Evolutionary conservation across 2,888 invertebrate genomes (phyloP).

Genomic region (Aporophyla nigra): DNA sequence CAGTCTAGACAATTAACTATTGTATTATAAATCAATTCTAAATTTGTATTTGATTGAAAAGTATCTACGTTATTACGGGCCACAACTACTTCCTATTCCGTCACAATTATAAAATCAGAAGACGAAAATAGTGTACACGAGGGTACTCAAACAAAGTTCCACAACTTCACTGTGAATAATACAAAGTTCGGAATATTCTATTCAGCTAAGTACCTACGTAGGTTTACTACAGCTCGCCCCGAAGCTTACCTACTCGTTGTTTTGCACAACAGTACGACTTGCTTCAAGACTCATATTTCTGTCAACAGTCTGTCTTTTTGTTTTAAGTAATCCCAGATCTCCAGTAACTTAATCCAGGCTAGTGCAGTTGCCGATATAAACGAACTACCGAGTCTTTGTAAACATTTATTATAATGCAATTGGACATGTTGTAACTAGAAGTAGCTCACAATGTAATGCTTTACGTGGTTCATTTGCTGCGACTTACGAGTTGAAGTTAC

Average conservation of each 20-base stretch:
- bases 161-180: conserved; percentile 52
- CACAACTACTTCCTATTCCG: not conserved
- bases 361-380: conserved; percentile 51
- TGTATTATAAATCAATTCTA: not conserved
- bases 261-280: conserved; percentile 47
- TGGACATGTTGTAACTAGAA: conserved; percentile 22
- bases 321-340: conserved; percentile 61
- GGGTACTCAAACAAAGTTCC: conserved; percentile 34
- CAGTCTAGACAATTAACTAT: no score
- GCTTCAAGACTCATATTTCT: conserved; percentile 67
- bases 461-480: conserved; percentile 6
- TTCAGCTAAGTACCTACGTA: conserved; percentile 28
- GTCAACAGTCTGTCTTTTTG: conserved; percentile 62
- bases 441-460: conserved; percentile 16
- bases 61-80: not conserved
- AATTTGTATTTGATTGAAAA: not conserved
- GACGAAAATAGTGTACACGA: conserved; percentile 36
- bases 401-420: conserved; percentile 50
- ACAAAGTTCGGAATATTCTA: conserved; percentile 54
- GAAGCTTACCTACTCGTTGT: conserved; percentile 51
- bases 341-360: conserved; percentile 72
- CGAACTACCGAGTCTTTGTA: conserved; percentile 61
- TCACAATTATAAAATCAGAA: conserved; percentile 19
- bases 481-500: no score
- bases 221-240: conserved; percentile 22